These are phyloP conservation scores for Bufo gargarizans DNA, from an alignment of 2,113 vertebrate species.

Conservation along the genomic window DNA sequence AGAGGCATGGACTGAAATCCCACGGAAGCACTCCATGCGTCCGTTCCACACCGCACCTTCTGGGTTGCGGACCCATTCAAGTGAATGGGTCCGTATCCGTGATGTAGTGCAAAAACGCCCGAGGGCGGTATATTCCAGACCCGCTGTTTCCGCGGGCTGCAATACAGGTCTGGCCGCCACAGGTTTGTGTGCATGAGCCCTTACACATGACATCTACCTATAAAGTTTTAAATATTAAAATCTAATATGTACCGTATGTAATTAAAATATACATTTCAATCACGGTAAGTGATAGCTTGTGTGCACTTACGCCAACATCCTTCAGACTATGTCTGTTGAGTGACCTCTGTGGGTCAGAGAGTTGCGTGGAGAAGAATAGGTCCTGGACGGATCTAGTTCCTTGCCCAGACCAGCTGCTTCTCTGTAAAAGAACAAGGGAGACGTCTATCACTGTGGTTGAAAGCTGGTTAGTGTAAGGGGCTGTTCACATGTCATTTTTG, in stretches of 20 bases:
- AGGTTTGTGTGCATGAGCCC: too few species aligned
- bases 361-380: slow-evolving; percentile 62
- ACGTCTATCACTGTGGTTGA: neutral
- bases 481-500: neutral
- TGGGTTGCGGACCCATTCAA: too few species aligned
- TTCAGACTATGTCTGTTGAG: slow-evolving; percentile 52
- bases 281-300: neutral
- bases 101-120: too few species aligned
- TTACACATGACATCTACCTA: too few species aligned
- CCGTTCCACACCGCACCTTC: too few species aligned
- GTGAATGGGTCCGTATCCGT: too few species aligned
- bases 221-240: neutral
- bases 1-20: too few species aligned
- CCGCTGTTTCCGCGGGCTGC: too few species aligned
- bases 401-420: slow-evolving; percentile 39
- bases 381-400: slow-evolving; percentile 62
- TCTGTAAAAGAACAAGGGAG: slow-evolving; percentile 39
- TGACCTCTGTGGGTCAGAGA: slow-evolving; percentile 44
- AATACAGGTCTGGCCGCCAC: too few species aligned
- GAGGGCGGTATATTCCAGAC: too few species aligned
- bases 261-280: neutral
- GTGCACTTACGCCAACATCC: slow-evolving; percentile 44
- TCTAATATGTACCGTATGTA: neutral
- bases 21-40: too few species aligned
- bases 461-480: neutral